A percentile compares a stretch with the other conserved stretches of the same genome.
Evolutionary conservation across 2,888 invertebrate genomes (phyloP).

Genomic region (Tricholauxania praeusta): DNA sequence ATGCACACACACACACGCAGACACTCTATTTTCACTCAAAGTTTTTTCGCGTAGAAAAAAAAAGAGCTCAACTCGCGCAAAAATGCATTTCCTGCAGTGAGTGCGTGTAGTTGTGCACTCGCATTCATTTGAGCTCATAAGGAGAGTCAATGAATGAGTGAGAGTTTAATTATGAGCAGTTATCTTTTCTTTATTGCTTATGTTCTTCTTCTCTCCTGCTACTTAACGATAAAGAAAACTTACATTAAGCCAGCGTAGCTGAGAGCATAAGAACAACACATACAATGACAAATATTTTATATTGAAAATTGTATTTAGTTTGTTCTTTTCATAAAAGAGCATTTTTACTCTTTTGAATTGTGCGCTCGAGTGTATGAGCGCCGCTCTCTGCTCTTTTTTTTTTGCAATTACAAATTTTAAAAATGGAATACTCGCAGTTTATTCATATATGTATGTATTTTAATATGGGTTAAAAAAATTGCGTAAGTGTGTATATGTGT

Average conservation of each 20-base stretch:
- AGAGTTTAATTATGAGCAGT: conserved; percentile 37
- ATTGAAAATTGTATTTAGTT: too few species aligned
- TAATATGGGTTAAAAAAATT: background rate
- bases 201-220: conserved; percentile 10
- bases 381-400: too few species aligned
- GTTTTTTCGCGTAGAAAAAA: background rate
- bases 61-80: conserved; percentile 15
- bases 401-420: too few species aligned
- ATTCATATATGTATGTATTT: background rate
- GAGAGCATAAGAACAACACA: conserved; percentile 4
- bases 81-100: conserved; percentile 26
- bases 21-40: background rate
- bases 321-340: too few species aligned
- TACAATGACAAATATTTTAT: conserved; percentile 1
- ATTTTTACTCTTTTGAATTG: too few species aligned
- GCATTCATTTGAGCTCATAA: background rate
- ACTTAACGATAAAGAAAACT: too few species aligned
- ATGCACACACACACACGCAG: background rate
- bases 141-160: background rate
- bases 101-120: background rate
- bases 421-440: too few species aligned
- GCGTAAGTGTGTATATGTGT: background rate
- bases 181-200: conserved; percentile 38
- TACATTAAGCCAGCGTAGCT: conserved; percentile 17
- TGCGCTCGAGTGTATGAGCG: too few species aligned